phyloP scores from a whole-genome alignment of 2,113 vertebrate genomes.

The Perca fluviatilis region DNA sequence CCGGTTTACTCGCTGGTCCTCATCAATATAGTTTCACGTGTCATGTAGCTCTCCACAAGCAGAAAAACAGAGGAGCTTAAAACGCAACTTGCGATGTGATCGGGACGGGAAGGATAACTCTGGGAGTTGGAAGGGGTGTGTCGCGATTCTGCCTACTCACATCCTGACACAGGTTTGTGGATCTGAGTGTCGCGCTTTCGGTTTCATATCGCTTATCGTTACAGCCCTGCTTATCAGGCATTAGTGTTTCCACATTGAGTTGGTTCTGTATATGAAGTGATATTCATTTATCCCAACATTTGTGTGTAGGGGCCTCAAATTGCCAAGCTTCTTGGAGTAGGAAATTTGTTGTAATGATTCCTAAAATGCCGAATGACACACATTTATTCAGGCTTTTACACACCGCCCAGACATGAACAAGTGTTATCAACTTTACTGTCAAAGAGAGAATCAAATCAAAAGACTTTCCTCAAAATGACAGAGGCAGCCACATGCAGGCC shows the following conservation, averaged over 20 bases:
- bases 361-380: background rate
- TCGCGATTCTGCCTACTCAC: no score
- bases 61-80: no score
- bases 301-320: background rate
- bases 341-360: background rate
- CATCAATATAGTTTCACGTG: no score
- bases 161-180: no score
- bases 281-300: constrained; percentile 7
- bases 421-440: background rate
- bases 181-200: no score
- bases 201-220: no score
- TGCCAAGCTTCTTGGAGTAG: background rate
- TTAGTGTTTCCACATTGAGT: background rate
- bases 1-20: no score
- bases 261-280: background rate
- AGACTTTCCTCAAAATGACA: background rate
- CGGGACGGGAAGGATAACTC: no score
- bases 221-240: background rate
- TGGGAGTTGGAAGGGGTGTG: no score
- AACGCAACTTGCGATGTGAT: no score
- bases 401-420: background rate
- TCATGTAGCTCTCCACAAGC: no score
- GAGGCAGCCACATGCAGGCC: background rate
- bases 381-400: background rate
- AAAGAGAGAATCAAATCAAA: background rate